Conservation (phyloP, 2,888 invertebrate genomes). For the Drosophila macrospina region DNA sequence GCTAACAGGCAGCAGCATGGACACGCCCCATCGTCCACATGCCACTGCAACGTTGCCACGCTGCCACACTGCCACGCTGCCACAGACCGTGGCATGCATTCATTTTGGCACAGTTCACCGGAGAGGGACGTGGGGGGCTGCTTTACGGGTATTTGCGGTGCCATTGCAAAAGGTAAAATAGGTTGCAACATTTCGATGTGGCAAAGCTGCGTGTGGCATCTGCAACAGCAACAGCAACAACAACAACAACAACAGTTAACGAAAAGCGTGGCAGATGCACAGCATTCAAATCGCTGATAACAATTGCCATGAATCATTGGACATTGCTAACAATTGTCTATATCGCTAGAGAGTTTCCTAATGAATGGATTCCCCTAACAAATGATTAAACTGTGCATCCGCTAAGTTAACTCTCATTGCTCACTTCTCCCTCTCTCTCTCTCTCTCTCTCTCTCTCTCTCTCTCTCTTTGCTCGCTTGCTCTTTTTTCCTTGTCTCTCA, state of each 20-base stretch:
- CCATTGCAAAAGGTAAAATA: constrained; percentile 8
- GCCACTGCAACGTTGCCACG: constrained; percentile 20
- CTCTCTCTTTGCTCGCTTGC: no score
- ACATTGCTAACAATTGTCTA: constrained; percentile 18
- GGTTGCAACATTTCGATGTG: constrained; percentile 11
- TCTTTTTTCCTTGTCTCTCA: background rate
- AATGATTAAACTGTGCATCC: constrained; percentile 6
- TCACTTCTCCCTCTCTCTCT: background rate
- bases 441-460: background rate
- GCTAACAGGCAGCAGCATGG: constrained; percentile 47
- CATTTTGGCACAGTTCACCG: constrained; percentile 23
- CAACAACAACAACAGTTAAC: constrained; percentile 5
- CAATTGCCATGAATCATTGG: constrained; percentile 21
- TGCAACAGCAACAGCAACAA: constrained; percentile 12
- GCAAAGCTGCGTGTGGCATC: background rate
- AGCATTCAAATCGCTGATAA: constrained; percentile 3
- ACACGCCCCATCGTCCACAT: constrained; percentile 31
- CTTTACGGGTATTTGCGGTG: constrained; percentile 14
- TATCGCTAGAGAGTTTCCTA: background rate
- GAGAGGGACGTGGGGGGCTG: no score
- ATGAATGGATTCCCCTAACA: background rate
- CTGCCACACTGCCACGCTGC: constrained; percentile 20
- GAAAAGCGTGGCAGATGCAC: constrained; percentile 9
- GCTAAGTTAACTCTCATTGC: background rate
- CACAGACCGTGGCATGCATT: constrained; percentile 45